Evolutionary conservation across 2,888 invertebrate genomes (phyloP).

Genomic region (Cryptus armator): DNA sequence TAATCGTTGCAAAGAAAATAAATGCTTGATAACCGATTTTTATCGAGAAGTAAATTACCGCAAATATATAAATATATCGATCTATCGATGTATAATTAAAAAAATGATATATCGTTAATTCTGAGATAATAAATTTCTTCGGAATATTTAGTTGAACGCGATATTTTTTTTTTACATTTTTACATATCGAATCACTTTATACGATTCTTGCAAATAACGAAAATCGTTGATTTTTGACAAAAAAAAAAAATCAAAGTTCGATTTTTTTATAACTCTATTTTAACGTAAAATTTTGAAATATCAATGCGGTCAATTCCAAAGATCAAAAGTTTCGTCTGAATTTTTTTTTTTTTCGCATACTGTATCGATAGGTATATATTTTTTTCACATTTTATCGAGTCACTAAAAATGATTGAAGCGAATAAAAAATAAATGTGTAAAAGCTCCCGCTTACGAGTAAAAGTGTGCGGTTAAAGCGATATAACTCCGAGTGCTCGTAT

Average conservation of each 20-base stretch:
- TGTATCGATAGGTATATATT: not conserved
- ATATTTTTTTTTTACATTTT: not conserved
- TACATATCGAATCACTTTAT: not conserved
- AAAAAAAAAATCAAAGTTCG: too few species aligned
- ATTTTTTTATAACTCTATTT: too few species aligned
- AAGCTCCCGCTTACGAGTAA: constrained; percentile 3
- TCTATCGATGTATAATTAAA: not conserved
- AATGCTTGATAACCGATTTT: too few species aligned
- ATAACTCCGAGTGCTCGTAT: constrained; percentile 24
- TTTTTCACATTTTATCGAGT: not conserved
- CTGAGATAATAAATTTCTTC: not conserved
- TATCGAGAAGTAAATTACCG: too few species aligned
- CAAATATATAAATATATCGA: too few species aligned
- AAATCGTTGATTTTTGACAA: too few species aligned
- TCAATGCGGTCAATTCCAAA: not conserved
- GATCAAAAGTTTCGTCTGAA: not conserved
- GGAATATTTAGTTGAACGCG: not conserved
- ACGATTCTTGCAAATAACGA: too few species aligned
- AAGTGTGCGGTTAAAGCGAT: constrained; percentile 18
- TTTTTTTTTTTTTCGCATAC: not conserved
- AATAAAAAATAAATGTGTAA: not conserved
- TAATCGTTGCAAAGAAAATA: not conserved
- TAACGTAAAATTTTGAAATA: not conserved
- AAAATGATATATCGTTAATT: not conserved
- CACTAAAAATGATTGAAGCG: constrained; percentile 5